Evolutionary conservation across 2,888 invertebrate genomes (phyloP), one percentile per base, ranked within the genome.

Genomic region (Dryococelus australis): DNA sequence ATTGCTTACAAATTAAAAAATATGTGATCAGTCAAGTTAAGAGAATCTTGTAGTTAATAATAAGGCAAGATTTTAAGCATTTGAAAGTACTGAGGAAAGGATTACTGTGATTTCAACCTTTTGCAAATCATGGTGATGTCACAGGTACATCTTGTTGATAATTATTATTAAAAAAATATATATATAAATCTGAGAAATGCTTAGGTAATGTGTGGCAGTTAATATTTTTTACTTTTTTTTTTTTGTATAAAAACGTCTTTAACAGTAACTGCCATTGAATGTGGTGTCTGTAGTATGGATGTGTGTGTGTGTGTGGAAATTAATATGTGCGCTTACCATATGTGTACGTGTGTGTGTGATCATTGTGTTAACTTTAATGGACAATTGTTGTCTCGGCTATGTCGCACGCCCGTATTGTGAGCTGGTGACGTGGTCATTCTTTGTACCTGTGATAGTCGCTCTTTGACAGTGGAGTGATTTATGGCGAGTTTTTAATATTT

Each of bases 401-500:
- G 83, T 84, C 43, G 24, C 84, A 85, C 20, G 47, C 43, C n/a
- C 65, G 24, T 16, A 65, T 65, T n/a, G 65, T 65, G 65, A 16
- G 65, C 65, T 16, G 85, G 27, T 78, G 47, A 86, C 81, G 80
- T 35, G 35, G 35, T 87, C 80, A 87, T 85, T 85, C 86, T 88
- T 84, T 89, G 89, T 89, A 89, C 89, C 89, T 89, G 89, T 89
- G 89, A 89, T 89, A 89, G 88, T 89, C 89, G 87, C 88, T 85
- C 51, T 26, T 20, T 85, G 86, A 51, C 80, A 86, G 84, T 86
- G 84, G 84, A 87, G 65, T 87, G 86, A 86, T 84, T 87, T 87
- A 53, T 84, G 84, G 83, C 65, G 27, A 85, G 26, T 51, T 43
- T 87, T 86, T 87, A 65, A 85, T 84, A 84, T 84, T 87, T 86